Evolutionary conservation across 1,140 invertebrate genomes (phyloP).

Genomic region (Armadillidium nasatum): DNA sequence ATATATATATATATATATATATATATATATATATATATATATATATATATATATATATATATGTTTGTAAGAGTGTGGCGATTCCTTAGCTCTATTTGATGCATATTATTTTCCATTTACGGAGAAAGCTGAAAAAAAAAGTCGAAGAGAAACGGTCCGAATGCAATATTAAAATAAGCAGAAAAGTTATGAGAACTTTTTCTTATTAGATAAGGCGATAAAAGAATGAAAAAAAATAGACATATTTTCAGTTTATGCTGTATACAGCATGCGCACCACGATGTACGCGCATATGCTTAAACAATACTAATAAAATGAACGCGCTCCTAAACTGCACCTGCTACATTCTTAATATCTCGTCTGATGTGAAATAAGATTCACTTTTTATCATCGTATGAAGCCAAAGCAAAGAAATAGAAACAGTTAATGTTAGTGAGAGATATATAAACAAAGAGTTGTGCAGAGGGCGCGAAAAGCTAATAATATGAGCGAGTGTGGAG

Average conservation of each 20-base stretch:
- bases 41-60: background rate
- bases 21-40: background rate
- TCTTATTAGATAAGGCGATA: background rate
- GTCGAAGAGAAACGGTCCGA: background rate
- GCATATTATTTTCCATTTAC: background rate
- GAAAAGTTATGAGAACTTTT: constrained; percentile 3
- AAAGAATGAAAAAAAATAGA: background rate
- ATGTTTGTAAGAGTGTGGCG: background rate
- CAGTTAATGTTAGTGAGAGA: constrained; percentile 8
- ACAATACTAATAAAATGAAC: constrained; percentile 11
- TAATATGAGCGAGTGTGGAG: background rate
- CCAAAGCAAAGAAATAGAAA: constrained; percentile 2
- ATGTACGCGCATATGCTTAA: constrained; percentile 4
- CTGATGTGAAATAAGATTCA: constrained; percentile 8
- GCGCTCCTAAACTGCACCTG: constrained; percentile 1
- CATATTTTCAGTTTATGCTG: background rate
- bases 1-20: too few relatives aligned
- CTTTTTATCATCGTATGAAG: constrained; percentile 10
- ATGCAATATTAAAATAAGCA: constrained; percentile 4
- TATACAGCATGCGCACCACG: background rate
- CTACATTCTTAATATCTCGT: constrained; percentile 10
- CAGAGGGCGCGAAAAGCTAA: background rate
- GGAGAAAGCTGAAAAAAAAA: constrained; percentile 1
- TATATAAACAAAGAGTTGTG: background rate
- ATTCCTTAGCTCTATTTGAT: background rate